These are phyloP conservation scores for Euura saliciscinereae DNA, from an alignment of 1,140 invertebrate genomes.

Conservation along the genomic window DNA sequence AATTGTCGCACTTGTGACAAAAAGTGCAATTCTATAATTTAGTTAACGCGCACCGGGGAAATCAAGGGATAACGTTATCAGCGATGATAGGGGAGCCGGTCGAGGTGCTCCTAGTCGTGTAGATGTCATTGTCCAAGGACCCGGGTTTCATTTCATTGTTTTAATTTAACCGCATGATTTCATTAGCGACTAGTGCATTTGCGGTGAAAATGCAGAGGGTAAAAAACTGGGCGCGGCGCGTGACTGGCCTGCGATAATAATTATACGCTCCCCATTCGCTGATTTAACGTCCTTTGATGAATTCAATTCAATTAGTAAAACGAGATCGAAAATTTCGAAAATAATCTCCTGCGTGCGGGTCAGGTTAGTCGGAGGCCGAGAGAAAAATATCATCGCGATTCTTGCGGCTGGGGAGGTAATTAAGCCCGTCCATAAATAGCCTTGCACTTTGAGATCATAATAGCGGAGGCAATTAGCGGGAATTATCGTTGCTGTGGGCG, in stretches of 20 bases:
- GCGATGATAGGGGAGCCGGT: neutral
- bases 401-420: neutral
- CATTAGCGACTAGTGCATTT: too few relatives aligned
- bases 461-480: neutral
- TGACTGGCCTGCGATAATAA: too few relatives aligned
- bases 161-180: neutral
- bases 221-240: too few relatives aligned
- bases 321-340: too few relatives aligned
- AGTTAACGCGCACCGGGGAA: neutral
- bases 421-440: neutral
- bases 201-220: too few relatives aligned
- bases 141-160: neutral
- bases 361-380: neutral
- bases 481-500: neutral
- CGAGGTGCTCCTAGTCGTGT: neutral
- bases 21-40: neutral
- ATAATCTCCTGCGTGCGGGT: neutral
- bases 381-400: neutral
- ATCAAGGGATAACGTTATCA: neutral
- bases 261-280: too few relatives aligned
- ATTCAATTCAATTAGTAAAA: too few relatives aligned
- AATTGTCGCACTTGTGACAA: too few relatives aligned
- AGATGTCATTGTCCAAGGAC: neutral
- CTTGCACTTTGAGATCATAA: slow-evolving; percentile 5
- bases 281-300: too few relatives aligned